Conservation (phyloP, 1,140 invertebrate genomes). For the Pinna nobilis region DNA sequence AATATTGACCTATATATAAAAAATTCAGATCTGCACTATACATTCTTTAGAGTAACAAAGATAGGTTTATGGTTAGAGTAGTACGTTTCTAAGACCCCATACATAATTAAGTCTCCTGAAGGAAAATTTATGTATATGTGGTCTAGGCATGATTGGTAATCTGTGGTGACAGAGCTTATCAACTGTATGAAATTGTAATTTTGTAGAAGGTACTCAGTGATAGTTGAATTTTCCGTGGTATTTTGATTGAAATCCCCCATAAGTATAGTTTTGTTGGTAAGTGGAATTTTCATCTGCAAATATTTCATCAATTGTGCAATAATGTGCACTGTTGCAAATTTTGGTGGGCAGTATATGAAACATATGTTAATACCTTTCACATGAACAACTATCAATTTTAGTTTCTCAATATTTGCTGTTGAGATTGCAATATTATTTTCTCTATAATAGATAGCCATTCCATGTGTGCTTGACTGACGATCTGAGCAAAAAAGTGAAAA, state of each 20-base stretch:
- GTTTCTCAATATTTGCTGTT: neutral
- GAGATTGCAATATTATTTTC: neutral
- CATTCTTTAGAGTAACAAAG: neutral
- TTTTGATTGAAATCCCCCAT: slow-evolving; percentile 36
- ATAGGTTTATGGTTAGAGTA: slow-evolving; percentile 38
- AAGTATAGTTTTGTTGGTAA: neutral
- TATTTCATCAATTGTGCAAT: slow-evolving; percentile 1
- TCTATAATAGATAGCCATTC: slow-evolving; percentile 5
- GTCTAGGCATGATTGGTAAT: slow-evolving; percentile 37
- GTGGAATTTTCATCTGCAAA: neutral
- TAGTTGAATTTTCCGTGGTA: neutral
- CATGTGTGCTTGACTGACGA: neutral
- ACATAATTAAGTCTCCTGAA: neutral
- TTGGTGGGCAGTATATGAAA: slow-evolving; percentile 13
- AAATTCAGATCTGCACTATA: no score
- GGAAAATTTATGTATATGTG: slow-evolving; percentile 31
- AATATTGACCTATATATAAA: no score
- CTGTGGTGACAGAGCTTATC: slow-evolving; percentile 19
- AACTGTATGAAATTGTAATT: slow-evolving; percentile 9
- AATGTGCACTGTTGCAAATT: neutral
- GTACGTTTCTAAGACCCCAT: slow-evolving; percentile 30
- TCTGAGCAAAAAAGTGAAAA: neutral
- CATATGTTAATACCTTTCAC: neutral
- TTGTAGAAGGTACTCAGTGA: slow-evolving; percentile 1
- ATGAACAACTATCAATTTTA: neutral